Evolutionary conservation across 2,113 vertebrate species (phyloP), one percentile per base, ranked within the genome.

Genomic region (Zosterops pallidus): DNA sequence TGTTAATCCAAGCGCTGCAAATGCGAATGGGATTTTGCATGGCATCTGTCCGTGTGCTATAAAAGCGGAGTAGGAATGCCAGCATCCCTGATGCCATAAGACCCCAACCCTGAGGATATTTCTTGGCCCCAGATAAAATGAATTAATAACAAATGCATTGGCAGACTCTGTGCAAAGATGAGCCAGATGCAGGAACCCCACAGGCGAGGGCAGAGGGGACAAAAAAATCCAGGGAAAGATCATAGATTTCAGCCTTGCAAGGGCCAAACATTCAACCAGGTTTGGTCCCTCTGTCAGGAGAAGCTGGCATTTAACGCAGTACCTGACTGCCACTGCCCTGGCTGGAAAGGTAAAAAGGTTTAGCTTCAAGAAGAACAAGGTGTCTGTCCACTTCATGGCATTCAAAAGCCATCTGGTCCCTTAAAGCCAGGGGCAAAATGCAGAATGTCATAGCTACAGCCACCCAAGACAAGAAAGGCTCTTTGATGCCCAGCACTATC

Each of bases 1-100:
- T 92, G 93, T 90, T 94, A 89, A 96, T 91, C 93, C 86, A 60
- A 95, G 89, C 1, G 3, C 62, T 47, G 63, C 70, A 63, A 90
- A 89, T 21, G 62, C 17, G 21, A 55, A 26, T 59, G 90, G 85
- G 91, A 86, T 86, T 95, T 94, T 69, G 79, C 47, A 53, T 12
- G 86, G 86, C 91, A 94, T 89, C 91, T 90, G 83, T 41, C 92
- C 3, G 8, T 5, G 2, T 44, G 88, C 93, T 88, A 67, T 69
- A 83, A 93, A 77, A 90, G 59, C 57, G 0, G 3, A 70, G 42
- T 0, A 0, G 77, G 90, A 78, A 83, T 47, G 76, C 79, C 90
- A 93, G 64, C 52, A 77, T 56, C 86, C 42, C 92, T 69, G 70
- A 56, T 53, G 83, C 82, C 7, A 1, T 22, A 24, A 78, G 69